These are phyloP conservation scores for Neolamprologus caudopunctatus DNA, from an alignment of 2,113 vertebrate species.

Conservation along the genomic window DNA sequence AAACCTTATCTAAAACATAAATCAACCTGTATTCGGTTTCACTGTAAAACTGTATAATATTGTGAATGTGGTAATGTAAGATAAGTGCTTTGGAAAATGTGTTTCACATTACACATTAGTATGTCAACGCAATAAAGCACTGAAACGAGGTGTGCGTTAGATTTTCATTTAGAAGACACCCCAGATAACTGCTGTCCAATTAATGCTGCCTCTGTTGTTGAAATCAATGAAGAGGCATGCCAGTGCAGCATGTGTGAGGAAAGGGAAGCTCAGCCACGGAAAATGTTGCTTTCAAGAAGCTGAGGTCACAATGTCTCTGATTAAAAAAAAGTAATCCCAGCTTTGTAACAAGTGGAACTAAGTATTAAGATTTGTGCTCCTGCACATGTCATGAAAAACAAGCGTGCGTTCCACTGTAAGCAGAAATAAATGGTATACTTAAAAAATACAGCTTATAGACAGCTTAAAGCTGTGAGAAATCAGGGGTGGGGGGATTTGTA, in stretches of 20 bases:
- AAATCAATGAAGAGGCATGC: conserved; percentile 19
- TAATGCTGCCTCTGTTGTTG: neutral
- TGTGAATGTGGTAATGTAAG: neutral
- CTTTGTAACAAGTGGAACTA: neutral
- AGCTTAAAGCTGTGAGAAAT: neutral
- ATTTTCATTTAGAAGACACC: conserved; percentile 34
- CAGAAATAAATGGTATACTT: neutral
- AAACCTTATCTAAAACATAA: neutral
- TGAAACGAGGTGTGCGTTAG: neutral
- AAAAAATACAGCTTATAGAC: neutral
- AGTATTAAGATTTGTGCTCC: neutral
- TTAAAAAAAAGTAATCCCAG: neutral
- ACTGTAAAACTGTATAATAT: neutral
- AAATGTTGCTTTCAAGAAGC: neutral
- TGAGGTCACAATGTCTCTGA: neutral
- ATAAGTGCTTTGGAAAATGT: neutral
- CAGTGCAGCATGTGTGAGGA: neutral
- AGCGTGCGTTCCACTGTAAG: neutral
- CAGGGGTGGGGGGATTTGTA: neutral
- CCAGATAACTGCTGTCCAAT: conserved; percentile 32
- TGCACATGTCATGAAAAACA: neutral
- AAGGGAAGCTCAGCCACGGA: neutral
- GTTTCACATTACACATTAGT: neutral
- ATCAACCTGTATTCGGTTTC: neutral
- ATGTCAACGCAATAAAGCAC: neutral